Base-by-base conservation (phyloP, 1,140 invertebrate genomes). In the Panagrolaimus sp. region DNA sequence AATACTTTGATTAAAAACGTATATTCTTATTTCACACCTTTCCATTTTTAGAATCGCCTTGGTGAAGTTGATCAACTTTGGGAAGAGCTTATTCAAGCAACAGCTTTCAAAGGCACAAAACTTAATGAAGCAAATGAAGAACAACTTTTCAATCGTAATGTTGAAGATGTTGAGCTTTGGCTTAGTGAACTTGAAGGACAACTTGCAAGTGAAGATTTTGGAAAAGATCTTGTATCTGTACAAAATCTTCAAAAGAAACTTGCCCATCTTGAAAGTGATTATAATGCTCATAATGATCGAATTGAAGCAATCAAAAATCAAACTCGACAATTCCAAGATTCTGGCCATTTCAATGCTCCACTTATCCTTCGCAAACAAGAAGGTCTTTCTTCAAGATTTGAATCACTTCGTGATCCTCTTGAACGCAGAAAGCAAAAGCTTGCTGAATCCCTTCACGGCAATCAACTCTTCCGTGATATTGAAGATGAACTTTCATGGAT, bases 401-500 rank as follows among this genome's bases (percentile, higher is more conserved):
- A 89, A 3, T 89, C 89, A 8, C 84, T 98, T 1, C 90, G 92
- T 72, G 89, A 89, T 45, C 92, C 93, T 0, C 92, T 95, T 89
- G 89, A 89, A 48, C 85, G 90, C 14, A 87, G 92, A 16, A 93
- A 93, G 81, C 71, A 89, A 16, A 89, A 94, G 62, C 87, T 99
- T 44, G 84, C 90, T 43, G 94, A 98, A 84, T 97, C 95, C 0
- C 86, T 96, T 2, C 89, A 91, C 77, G 92, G 96, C 0, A 95
- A 98, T 80, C 95, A 98, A 84, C 87, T 98, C 38, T 95, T 96
- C 86, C 87, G 95, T 20, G 96, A 98, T 82, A 88, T 98, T 74
- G 95, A 98, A 83, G 95, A 98, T 83, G 96, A 99, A 84, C 93
- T 97, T 77, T 92, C 94, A 20, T 99, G 96, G 96, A 98, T 99